These are phyloP conservation scores for Neogale vison DNA, from an alignment of 2,113 vertebrate genomes.

Conservation along the genomic window DNA sequence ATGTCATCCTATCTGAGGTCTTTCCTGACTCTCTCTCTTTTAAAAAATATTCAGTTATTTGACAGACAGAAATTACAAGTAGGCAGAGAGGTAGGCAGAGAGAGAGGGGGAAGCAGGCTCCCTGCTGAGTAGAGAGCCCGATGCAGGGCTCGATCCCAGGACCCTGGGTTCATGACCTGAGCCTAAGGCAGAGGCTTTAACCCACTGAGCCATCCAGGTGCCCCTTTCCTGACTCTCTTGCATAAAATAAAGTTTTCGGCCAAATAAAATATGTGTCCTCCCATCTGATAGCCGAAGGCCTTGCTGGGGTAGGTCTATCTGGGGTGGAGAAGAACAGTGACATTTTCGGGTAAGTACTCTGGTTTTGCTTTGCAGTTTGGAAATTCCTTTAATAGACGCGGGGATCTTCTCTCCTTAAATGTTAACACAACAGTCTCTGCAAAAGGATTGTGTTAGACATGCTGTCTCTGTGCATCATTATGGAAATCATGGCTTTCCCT, in stretches of 20 bases:
- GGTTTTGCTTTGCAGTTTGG: not conserved
- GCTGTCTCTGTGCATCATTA: not conserved
- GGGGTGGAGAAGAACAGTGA: too few relatives aligned
- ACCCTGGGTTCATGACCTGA: too few relatives aligned
- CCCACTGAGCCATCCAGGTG: too few relatives aligned
- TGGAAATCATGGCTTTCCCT: not conserved
- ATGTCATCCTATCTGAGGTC: too few relatives aligned
- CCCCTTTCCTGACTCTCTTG: not conserved
- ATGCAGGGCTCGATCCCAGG: too few relatives aligned
- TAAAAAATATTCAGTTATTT: too few relatives aligned
- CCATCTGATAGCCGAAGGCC: not conserved
- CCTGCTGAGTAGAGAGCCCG: too few relatives aligned
- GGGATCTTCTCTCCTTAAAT: not conserved
- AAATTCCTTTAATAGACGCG: not conserved
- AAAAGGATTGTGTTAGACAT: not conserved
- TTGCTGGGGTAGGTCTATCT: not conserved
- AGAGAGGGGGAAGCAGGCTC: too few relatives aligned
- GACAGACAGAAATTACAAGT: too few relatives aligned
- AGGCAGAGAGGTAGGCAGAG: too few relatives aligned
- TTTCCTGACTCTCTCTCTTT: not conserved
- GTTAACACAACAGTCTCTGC: not conserved
- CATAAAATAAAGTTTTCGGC: not conserved
- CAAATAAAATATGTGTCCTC: not conserved
- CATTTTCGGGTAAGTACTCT: not conserved
- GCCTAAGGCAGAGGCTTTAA: too few relatives aligned